Evolutionary conservation across 2,113 vertebrate genomes (phyloP), one percentile per base, ranked within the genome.

Genomic region (Collichthys lucidus): DNA sequence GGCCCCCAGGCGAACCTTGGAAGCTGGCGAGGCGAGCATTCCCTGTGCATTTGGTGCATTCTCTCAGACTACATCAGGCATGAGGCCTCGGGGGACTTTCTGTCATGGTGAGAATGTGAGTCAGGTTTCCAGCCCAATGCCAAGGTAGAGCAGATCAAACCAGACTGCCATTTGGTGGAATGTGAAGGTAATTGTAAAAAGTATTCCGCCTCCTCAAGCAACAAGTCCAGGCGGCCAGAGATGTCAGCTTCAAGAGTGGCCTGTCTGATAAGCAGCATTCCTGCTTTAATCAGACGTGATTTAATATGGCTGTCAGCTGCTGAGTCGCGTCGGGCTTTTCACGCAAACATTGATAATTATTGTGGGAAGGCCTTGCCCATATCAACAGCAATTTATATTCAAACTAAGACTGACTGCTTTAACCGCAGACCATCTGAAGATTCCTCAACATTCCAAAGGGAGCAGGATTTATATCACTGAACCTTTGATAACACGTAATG

Each of bases 81-180:
- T 22, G 14, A 49, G 63, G 57, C 87, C 77, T 70, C 31, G 0
- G n/a, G 77, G 75, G 65, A 22, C 42, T 57, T 66, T 60, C 47
- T 83, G 76, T 73, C 40, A 63, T 2, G 74, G 56, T 10, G 22
- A 78, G 88, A 91, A 78, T 74, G 64, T 42, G 85, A 83, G 67
- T 82, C 80, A 80, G 78, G 68, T 88, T 89, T 91, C 65, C 65
- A 84, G 11, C 35, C 20, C 59, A 16, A 2, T 79, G 90, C 83
- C 82, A 80, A 80, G 86, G 63, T 83, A 86, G 61, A 59, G 65
- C 72, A 76, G 26, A 85, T 92, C 77, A 91, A 85, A 88, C 82
- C 57, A 67, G 49, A 59, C 77, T 72, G 77, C 31, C 15, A 7
- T 74, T 77, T 59, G 66, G 26, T 79, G 88, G 86, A 91, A 92